A percentile compares a stretch with the other conserved stretches of the same genome.
Evolutionary conservation across 2,113 vertebrate genomes (phyloP).

Genomic region (Donacobius atricapilla): DNA sequence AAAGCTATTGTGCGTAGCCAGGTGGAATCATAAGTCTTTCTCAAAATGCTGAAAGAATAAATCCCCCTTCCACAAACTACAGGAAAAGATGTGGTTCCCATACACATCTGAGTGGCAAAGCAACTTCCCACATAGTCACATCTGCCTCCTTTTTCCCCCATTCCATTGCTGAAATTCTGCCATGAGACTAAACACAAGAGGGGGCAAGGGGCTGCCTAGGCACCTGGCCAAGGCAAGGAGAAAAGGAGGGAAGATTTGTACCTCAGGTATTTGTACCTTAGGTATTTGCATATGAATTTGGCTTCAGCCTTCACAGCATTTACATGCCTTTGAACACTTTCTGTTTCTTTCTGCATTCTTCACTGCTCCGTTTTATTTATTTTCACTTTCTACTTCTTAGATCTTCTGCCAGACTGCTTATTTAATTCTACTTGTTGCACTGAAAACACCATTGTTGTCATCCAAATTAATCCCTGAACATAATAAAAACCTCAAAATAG

Average conservation of each 20-base stretch:
- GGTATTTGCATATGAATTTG: constrained; percentile 22
- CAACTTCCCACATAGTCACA: constrained; percentile 49
- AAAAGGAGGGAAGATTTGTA: constrained; percentile 5
- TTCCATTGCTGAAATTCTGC: neutral
- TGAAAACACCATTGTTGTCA: constrained; percentile 56
- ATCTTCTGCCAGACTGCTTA: constrained; percentile 58
- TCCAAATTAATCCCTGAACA: constrained; percentile 51
- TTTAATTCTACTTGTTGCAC: constrained; percentile 39
- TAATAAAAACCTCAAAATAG: constrained; percentile 60
- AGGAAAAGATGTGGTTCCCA: constrained; percentile 36
- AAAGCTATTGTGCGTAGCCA: constrained; percentile 54
- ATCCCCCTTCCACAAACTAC: constrained; percentile 11
- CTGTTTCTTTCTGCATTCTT: constrained; percentile 66
- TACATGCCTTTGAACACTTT: constrained; percentile 52
- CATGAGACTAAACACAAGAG: neutral
- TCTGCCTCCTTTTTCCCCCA: constrained; percentile 32
- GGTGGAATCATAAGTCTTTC: constrained; percentile 52
- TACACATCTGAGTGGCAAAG: constrained; percentile 40
- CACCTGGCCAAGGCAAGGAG: neutral
- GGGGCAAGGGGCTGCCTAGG: neutral
- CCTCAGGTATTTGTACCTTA: neutral
- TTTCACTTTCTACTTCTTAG: constrained; percentile 50
- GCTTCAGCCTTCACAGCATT: neutral
- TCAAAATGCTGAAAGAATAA: constrained; percentile 53
- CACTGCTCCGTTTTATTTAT: constrained; percentile 39